A percentile compares a stretch with the other conserved stretches of the same genome.
Evolutionary conservation across 2,797 vertebrate species (phyloP).

Genomic region (Xenops minutus): DNA sequence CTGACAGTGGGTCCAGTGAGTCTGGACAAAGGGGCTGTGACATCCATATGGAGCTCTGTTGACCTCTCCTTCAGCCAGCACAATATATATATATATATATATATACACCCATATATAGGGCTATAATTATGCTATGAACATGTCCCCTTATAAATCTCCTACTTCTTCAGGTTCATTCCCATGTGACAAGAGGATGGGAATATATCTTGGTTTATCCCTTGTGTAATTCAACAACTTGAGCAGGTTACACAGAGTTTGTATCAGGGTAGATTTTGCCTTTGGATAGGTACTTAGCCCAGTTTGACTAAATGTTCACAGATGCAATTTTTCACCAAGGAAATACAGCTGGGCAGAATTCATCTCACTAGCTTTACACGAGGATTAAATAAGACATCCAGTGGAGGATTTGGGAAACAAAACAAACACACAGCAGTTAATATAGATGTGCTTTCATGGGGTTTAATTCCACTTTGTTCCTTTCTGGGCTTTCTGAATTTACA

Average conservation of each 20-base stretch:
- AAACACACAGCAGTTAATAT: not conserved
- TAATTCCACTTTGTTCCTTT: not conserved
- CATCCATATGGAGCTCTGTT: fast-evolving
- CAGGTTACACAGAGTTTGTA: not conserved
- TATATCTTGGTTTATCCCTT: not conserved
- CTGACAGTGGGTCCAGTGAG: not conserved
- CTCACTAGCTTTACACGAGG: not conserved
- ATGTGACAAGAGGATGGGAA: not conserved
- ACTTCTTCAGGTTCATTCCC: not conserved
- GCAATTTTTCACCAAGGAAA: not conserved
- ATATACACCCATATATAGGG: fast-evolving
- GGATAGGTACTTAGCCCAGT: not conserved
- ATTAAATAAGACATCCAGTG: not conserved
- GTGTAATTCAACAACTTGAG: not conserved
- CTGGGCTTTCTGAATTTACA: not conserved
- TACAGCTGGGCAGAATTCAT: not conserved
- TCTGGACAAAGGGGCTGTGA: not conserved
- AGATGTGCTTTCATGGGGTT: not conserved
- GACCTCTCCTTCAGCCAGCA: not conserved
- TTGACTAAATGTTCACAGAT: not conserved
- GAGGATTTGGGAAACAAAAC: not conserved
- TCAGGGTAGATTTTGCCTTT: not conserved
- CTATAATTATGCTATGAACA: not conserved
- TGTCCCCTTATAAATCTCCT: not conserved
- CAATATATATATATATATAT: too few species aligned